Percentiles rank a stretch among this genome's conserved stretches.
These are phyloP conservation scores for Drosophila nr. fundita DNA, from an alignment of 2,888 invertebrate species.

Conservation along the genomic window DNA sequence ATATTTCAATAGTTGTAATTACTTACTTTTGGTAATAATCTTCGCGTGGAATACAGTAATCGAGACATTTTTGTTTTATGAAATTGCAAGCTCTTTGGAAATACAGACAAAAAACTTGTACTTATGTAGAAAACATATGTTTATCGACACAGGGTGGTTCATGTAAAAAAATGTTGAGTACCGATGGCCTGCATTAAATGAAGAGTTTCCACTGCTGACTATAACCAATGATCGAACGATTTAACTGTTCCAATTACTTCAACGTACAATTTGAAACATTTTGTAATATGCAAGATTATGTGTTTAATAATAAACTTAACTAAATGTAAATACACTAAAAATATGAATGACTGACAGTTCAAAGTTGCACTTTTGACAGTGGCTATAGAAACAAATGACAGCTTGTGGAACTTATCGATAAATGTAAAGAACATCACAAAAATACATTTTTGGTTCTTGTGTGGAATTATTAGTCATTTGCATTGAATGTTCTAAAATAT, in stretches of 20 bases:
- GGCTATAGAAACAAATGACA: not conserved
- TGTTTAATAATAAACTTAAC: not conserved
- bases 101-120: constrained; percentile 38
- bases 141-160: constrained; percentile 48
- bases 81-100: constrained; percentile 39
- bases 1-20: not conserved
- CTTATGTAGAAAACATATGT: constrained; percentile 49
- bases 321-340: not conserved
- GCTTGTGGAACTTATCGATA: not conserved
- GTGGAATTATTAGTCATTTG: not conserved
- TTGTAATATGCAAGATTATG: not conserved
- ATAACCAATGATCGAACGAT: not conserved
- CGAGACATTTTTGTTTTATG: constrained; percentile 57
- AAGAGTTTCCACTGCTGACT: constrained; percentile 9
- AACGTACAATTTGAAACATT: not conserved
- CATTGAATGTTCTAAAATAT: not conserved
- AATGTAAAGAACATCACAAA: not conserved
- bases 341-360: not conserved
- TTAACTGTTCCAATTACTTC: not conserved
- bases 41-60: constrained; percentile 61
- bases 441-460: not conserved
- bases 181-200: constrained; percentile 5
- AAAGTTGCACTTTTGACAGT: constrained; percentile 4
- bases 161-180: not conserved
- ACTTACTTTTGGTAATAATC: constrained; percentile 62